phyloP scores from a whole-genome alignment of 2,888 invertebrate species.

The Apamea monoglypha region DNA sequence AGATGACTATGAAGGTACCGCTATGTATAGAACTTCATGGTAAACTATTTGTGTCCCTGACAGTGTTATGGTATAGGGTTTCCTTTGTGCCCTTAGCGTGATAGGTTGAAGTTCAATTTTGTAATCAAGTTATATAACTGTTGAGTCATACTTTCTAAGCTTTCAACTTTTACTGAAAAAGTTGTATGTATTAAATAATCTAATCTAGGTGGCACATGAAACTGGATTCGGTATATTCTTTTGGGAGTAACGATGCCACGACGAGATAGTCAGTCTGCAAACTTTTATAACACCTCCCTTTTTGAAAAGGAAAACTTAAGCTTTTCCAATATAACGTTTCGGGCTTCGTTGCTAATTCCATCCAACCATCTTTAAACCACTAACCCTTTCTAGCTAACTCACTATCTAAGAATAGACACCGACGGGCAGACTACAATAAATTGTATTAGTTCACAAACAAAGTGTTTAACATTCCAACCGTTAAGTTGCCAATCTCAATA shows the following conservation, averaged over 20 bases:
- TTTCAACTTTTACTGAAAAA: slow-evolving; percentile 1
- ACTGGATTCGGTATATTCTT: background rate
- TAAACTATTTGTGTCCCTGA: slow-evolving; percentile 24
- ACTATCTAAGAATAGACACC: background rate
- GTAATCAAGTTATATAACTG: background rate
- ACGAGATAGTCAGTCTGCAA: background rate
- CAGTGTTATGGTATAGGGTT: slow-evolving; percentile 15
- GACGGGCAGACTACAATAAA: slow-evolving; percentile 28
- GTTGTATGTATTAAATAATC: background rate
- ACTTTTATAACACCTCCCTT: background rate
- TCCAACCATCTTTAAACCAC: background rate
- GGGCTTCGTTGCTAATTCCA: background rate
- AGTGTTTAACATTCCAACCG: slow-evolving; percentile 46
- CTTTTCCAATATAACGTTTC: background rate
- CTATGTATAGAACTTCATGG: slow-evolving; percentile 42
- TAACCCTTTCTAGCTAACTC: background rate
- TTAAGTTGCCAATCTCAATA: slow-evolving; percentile 59
- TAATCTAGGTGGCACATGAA: background rate
- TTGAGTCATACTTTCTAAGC: slow-evolving; percentile 13
- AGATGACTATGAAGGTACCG: slow-evolving; percentile 28
- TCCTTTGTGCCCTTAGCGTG: slow-evolving; percentile 42
- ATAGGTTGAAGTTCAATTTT: slow-evolving; percentile 31
- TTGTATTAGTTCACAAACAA: slow-evolving; percentile 41
- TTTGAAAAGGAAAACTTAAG: background rate
- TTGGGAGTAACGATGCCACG: background rate